Evolutionary conservation across 2,797 vertebrate genomes (phyloP).

Genomic region (Amblyraja radiata): DNA sequence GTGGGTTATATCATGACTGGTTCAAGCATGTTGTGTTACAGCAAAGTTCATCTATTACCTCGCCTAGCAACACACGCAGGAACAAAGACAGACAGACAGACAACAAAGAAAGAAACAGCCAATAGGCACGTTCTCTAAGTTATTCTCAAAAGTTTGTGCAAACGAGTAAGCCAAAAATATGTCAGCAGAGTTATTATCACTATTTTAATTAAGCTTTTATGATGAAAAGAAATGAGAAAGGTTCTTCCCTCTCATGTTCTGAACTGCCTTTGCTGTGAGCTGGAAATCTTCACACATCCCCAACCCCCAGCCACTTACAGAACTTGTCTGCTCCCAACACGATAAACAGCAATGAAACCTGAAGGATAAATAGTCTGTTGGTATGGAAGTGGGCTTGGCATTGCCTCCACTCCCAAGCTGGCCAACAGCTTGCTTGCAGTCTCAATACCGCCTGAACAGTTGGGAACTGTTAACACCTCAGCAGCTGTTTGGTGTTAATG

Average conservation of each 20-base stretch:
- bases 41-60: background rate
- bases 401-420: background rate
- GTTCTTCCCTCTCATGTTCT: background rate
- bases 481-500: background rate
- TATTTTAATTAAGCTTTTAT: background rate
- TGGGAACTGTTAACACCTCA: background rate
- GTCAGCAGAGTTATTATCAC: background rate
- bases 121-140: background rate
- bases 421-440: background rate
- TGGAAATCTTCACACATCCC: background rate
- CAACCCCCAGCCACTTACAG: background rate
- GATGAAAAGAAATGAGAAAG: background rate
- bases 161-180: background rate
- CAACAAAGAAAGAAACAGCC: background rate
- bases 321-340: background rate
- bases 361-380: background rate
- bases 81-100: background rate
- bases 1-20: background rate
- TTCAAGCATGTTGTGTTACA: background rate
- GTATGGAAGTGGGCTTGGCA: background rate
- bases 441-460: background rate
- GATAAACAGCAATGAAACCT: background rate
- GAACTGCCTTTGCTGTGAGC: background rate
- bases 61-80: no score
- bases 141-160: background rate